phyloP scores from a whole-genome alignment of 2,888 invertebrate species.

The Crepidodera aurea region DNA sequence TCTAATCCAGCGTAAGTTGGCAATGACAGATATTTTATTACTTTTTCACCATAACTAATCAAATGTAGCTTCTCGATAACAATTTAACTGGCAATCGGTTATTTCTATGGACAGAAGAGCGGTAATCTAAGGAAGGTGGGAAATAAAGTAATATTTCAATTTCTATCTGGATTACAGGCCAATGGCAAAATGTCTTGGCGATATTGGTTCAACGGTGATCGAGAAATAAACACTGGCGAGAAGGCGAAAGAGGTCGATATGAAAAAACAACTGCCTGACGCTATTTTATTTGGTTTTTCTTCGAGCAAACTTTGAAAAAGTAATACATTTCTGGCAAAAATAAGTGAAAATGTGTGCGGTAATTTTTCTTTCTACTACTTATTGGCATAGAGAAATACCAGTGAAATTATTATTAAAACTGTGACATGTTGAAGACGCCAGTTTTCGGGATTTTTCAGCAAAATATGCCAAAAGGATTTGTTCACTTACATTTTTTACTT shows the following conservation, averaged over 20 bases:
- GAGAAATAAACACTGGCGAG: slow-evolving; percentile 17
- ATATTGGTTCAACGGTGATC: slow-evolving; percentile 17
- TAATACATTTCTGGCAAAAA: neutral
- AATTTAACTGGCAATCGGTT: slow-evolving; percentile 3
- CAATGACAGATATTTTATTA: neutral
- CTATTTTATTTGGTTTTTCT: neutral
- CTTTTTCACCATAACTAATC: neutral
- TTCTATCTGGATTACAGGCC: slow-evolving; percentile 16
- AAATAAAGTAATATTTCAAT: slow-evolving; percentile 25
- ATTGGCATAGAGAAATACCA: no score
- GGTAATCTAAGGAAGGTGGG: no score
- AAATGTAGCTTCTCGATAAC: slow-evolving; percentile 6
- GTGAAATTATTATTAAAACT: no score
- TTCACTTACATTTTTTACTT: no score
- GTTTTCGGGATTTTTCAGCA: no score
- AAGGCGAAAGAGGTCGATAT: neutral
- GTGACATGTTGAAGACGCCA: no score
- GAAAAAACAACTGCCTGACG: slow-evolving; percentile 6
- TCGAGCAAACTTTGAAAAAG: neutral
- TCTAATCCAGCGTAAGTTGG: neutral
- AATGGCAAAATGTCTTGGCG: slow-evolving; percentile 20
- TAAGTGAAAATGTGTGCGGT: neutral
- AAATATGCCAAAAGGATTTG: no score
- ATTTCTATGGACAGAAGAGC: neutral
- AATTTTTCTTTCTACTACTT: no score